Evolutionary conservation across 2,797 vertebrate genomes (phyloP).

Genomic region (Typhlichthys subterraneus): DNA sequence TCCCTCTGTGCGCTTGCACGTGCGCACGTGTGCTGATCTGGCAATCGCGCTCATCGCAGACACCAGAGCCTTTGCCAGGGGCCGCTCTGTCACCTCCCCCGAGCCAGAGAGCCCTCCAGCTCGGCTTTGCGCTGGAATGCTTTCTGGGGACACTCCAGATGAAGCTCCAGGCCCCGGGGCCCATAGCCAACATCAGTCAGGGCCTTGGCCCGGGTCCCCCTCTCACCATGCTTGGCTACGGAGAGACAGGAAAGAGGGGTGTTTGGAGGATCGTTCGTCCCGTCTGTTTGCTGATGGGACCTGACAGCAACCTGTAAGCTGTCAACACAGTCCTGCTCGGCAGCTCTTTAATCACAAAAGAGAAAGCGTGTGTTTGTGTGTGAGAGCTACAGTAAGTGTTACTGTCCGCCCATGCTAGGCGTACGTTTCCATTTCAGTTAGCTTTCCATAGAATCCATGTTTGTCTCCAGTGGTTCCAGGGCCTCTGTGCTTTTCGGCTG

Average conservation of each 20-base stretch:
- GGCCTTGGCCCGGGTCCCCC: slow-evolving; percentile 11
- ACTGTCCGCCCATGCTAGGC: slow-evolving; percentile 19
- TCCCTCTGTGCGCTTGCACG: slow-evolving; percentile 26
- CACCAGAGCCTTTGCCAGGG: slow-evolving; percentile 2
- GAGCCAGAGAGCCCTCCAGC: slow-evolving; percentile 33
- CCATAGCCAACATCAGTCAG: slow-evolving; percentile 51
- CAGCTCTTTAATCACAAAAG: slow-evolving; percentile 51
- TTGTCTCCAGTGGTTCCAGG: slow-evolving; percentile 47
- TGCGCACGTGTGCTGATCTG: slow-evolving; percentile 34
- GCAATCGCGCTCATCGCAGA: slow-evolving; percentile 7
- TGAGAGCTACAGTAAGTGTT: neutral
- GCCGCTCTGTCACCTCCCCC: slow-evolving; percentile 30
- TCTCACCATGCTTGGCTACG: slow-evolving; percentile 25
- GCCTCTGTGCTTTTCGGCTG: slow-evolving; percentile 34
- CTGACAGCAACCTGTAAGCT: slow-evolving; percentile 53
- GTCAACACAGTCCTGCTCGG: slow-evolving; percentile 52
- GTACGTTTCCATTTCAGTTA: slow-evolving; percentile 50
- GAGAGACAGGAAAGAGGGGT: slow-evolving; percentile 19
- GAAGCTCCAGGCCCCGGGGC: slow-evolving; percentile 32
- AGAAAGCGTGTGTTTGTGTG: slow-evolving; percentile 13
- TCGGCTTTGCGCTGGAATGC: slow-evolving; percentile 39
- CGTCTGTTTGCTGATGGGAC: slow-evolving; percentile 44
- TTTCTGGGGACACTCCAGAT: slow-evolving; percentile 49
- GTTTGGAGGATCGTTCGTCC: slow-evolving; percentile 27
- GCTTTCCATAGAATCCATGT: slow-evolving; percentile 36